Evolutionary conservation across 2,888 invertebrate genomes (phyloP).

Genomic region (Magallana nippona): DNA sequence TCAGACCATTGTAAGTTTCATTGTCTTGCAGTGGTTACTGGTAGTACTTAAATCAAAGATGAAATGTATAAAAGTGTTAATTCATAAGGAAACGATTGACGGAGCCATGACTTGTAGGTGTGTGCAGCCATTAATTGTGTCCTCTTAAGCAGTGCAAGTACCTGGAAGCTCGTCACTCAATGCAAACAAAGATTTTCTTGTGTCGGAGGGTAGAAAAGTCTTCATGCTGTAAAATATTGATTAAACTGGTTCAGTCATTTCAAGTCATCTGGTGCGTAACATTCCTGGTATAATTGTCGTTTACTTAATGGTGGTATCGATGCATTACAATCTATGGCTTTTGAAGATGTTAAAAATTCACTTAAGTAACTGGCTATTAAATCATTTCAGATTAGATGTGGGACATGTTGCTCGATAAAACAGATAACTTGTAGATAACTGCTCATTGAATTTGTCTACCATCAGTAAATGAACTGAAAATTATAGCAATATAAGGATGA

Average conservation of each 20-base stretch:
- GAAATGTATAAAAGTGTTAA: no score
- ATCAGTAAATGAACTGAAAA: not conserved
- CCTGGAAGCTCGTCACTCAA: not conserved
- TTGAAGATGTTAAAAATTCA: constrained; percentile 21
- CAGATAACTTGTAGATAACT: constrained; percentile 9
- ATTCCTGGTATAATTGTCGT: constrained; percentile 11
- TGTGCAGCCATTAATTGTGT: not conserved
- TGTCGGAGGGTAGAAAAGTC: not conserved
- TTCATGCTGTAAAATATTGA: constrained; percentile 17
- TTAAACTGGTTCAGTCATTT: constrained; percentile 16
- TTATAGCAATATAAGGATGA: no score
- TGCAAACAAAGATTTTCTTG: constrained; percentile 29
- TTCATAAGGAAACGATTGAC: no score
- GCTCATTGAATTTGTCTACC: not conserved
- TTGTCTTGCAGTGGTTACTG: no score
- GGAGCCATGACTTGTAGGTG: not conserved
- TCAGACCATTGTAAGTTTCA: no score
- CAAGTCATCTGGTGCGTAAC: constrained; percentile 23
- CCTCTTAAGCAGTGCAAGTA: constrained; percentile 6
- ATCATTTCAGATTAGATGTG: constrained; percentile 4
- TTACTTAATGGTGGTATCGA: constrained; percentile 23
- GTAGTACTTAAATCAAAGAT: no score
- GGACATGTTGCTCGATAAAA: not conserved
- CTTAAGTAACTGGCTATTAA: constrained; percentile 18
- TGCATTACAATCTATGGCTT: constrained; percentile 2